Conservation (phyloP, 2,888 invertebrate species). For the Ophioninae sp. region DNA sequence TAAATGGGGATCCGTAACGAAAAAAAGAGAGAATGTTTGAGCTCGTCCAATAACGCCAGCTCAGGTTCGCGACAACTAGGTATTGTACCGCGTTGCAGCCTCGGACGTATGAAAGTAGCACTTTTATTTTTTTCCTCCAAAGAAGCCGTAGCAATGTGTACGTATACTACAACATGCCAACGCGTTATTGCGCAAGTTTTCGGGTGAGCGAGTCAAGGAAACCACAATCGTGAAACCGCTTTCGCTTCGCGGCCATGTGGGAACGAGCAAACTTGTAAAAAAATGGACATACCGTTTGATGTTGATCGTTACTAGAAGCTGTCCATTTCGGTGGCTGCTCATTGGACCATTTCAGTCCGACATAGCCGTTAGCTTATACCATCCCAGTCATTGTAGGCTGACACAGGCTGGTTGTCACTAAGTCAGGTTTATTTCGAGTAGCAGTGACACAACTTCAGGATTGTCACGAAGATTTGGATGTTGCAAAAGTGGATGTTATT, state of each 20-base stretch:
- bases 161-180: constrained; percentile 18
- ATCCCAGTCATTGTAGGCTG: background rate
- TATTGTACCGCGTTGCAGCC: constrained; percentile 24
- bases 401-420: constrained; percentile 13
- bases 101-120: constrained; percentile 50
- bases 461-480: too few relatives aligned
- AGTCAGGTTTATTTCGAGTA: too few relatives aligned
- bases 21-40: constrained; percentile 43
- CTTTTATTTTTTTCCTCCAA: constrained; percentile 43
- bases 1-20: constrained; percentile 52
- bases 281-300: constrained; percentile 41
- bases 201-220: constrained; percentile 29
- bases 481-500: too few relatives aligned
- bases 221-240: constrained; percentile 34
- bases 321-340: constrained; percentile 22
- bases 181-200: constrained; percentile 53
- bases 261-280: constrained; percentile 41
- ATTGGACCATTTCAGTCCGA: constrained; percentile 4
- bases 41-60: constrained; percentile 53
- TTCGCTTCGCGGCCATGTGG: constrained; percentile 5
- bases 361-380: constrained; percentile 47
- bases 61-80: constrained; percentile 17
- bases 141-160: constrained; percentile 8
- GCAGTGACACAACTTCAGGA: too few relatives aligned
- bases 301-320: constrained; percentile 38